Conservation (phyloP, 2,888 invertebrate species). For the Nasonia oneida region DNA sequence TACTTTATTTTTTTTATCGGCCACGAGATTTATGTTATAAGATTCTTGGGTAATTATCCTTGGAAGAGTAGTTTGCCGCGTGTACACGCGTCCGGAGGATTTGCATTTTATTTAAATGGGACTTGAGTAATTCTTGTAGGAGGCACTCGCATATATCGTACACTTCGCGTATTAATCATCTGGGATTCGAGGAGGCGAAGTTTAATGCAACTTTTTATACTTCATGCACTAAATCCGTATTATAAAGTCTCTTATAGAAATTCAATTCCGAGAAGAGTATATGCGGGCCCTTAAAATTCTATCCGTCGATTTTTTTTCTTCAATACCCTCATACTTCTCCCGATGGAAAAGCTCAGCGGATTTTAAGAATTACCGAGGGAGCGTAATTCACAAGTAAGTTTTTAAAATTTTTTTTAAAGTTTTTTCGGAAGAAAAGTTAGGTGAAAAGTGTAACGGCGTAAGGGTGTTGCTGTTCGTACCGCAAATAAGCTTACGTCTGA, state of each 20-base stretch:
- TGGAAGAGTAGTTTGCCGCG: no score
- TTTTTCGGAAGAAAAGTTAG: neutral
- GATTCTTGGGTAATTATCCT: no score
- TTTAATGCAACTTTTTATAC: neutral
- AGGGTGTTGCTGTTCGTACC: neutral
- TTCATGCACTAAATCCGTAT: neutral
- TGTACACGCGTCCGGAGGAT: no score
- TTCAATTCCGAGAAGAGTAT: neutral
- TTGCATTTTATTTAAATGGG: no score
- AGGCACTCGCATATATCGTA: no score
- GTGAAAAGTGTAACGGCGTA: neutral
- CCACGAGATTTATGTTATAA: neutral
- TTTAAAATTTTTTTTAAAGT: neutral
- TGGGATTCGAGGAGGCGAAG: neutral
- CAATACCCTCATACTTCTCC: neutral
- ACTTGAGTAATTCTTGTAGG: no score
- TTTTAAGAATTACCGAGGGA: neutral
- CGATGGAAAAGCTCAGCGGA: neutral
- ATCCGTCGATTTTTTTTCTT: neutral
- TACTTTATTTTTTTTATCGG: neutral
- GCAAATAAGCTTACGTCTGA: neutral
- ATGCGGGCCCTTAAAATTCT: neutral
- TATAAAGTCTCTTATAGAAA: conserved; percentile 12
- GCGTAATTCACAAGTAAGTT: neutral
- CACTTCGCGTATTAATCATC: neutral